Conservation (phyloP, 37 sponge, comb jelly and placozoan species). For the Ianthella basta region DNA sequence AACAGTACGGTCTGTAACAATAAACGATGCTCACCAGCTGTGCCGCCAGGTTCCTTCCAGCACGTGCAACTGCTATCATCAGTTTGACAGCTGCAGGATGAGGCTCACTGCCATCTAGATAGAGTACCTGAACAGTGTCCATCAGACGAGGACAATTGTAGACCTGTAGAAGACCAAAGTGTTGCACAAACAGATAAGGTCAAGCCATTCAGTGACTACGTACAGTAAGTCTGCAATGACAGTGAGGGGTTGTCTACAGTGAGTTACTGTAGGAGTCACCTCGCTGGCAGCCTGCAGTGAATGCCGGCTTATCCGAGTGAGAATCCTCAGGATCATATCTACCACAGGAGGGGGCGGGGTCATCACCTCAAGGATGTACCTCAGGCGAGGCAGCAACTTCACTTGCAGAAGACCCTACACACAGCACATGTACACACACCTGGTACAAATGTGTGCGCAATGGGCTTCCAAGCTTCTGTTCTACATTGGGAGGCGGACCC, state of each 20-base stretch:
- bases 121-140: constrained; percentile 40
- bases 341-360: constrained; percentile 25
- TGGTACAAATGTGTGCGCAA: background rate
- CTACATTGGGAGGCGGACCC: background rate
- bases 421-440: too few species aligned
- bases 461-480: background rate
- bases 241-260: background rate
- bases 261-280: constrained; percentile 30
- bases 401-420: constrained; percentile 71
- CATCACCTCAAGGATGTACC: constrained; percentile 81
- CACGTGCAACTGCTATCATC: constrained; percentile 53
- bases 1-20: background rate
- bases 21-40: constrained; percentile 45
- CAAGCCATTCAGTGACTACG: background rate
- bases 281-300: constrained; percentile 72
- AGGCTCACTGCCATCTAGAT: constrained; percentile 19
- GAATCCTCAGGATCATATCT: constrained; percentile 56
- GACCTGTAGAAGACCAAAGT: constrained; percentile 47
- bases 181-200: background rate
- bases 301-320: constrained; percentile 71
- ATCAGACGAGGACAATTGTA: constrained; percentile 67
- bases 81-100: constrained; percentile 61
- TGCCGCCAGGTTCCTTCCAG: constrained; percentile 65
- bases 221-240: background rate
- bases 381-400: constrained; percentile 64